These are phyloP conservation scores for Spinus pinus DNA, from an alignment of 2,797 vertebrate genomes.

Conservation along the genomic window DNA sequence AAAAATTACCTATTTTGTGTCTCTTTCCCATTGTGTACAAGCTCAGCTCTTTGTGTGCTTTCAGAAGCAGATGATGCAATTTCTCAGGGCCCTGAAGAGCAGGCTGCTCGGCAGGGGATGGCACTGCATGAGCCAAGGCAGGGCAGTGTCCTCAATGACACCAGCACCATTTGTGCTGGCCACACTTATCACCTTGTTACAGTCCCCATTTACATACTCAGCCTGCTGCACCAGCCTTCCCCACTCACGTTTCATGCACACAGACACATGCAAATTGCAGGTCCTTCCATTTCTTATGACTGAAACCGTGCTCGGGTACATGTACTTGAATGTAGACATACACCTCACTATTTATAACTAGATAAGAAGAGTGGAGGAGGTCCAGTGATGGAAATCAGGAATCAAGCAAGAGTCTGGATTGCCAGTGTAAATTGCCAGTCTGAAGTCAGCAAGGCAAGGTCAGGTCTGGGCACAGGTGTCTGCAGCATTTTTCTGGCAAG, in stretches of 20 bases:
- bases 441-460: neutral
- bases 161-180: neutral
- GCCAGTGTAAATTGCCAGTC: neutral
- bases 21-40: neutral
- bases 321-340: neutral
- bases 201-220: neutral
- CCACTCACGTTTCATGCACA: neutral
- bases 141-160: neutral
- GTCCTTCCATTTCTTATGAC: neutral
- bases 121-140: neutral
- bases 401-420: neutral
- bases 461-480: neutral
- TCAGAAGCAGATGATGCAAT: neutral
- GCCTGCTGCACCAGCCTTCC: neutral
- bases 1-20: neutral
- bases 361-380: neutral
- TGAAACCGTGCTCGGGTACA: neutral
- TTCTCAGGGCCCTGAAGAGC: neutral
- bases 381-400: neutral
- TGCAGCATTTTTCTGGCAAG: neutral
- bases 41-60: neutral
- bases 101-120: neutral
- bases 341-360: neutral
- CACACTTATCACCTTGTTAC: fast-evolving
- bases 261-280: neutral